Evolutionary conservation across 2,888 invertebrate genomes (phyloP), one percentile per base, ranked within the genome.

Genomic region (Lamellibrachia columna): DNA sequence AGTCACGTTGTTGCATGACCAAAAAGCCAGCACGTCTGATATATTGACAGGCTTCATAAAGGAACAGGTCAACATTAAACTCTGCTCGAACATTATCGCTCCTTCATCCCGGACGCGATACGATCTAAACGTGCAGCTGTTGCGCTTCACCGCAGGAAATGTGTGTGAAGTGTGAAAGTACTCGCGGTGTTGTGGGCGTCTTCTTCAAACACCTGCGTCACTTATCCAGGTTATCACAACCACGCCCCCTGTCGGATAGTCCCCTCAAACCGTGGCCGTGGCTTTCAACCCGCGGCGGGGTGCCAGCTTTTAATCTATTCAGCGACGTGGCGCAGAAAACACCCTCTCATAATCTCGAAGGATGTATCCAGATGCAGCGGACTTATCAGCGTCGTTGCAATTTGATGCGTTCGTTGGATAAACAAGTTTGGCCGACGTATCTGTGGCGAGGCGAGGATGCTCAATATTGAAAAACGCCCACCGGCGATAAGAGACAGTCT

Each of bases 401-500:
- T 55, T 55, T 9, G 55, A 55, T 55, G 55, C 55, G 55, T 55
- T 55, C 55, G 55, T 9, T 55, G 8, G 75, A 22, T 22, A 75
- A 75, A 15, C n/a, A 75, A 15, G 15, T 75, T 15, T 75, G 22
- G n/a, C n/a, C 6, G 1, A n/a, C 2, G 75, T 75, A 22, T 75
- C 22, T 6, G 75, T 75, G 75, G 6, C 2, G 22, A 75, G 1
- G 6, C 75, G 75, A 75, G 75, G 75, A 75, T 75, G 75, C 3
- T 75, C 75, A 75, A 75, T 75, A 75, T 75, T 22, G 75, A 75
- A 75, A 75, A 75, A 75, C 75, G 75, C 75, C 75, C 75, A 75
- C 22, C 22, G 2, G 22, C 22, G 75, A 75, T 75, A 75, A 75
- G 15, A 6, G 22, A 4, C 75, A 15, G 1, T n/a, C n/a, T 6